phyloP scores from a whole-genome alignment of 2,797 vertebrate genomes.

The Takifugu ocellatus region DNA sequence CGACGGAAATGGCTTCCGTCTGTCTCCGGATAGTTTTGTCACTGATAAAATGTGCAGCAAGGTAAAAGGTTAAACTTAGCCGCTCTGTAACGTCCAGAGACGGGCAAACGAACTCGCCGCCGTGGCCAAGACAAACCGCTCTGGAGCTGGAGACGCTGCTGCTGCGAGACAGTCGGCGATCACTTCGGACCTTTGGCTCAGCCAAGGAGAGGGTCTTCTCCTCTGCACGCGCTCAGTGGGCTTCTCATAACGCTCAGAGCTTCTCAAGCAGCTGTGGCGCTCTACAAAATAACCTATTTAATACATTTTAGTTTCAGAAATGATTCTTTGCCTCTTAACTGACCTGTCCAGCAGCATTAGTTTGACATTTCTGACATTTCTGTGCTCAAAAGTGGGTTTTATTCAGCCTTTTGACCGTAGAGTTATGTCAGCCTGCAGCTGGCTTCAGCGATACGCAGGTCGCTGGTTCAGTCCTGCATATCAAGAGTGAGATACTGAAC shows the following conservation, averaged over 20 bases:
- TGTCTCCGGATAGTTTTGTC: conserved; percentile 55
- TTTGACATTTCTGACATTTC: no score
- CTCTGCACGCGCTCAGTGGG: conserved; percentile 17
- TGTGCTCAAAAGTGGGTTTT: no score
- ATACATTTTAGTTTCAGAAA: no score
- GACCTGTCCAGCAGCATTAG: no score
- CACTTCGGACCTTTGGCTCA: conserved; percentile 20
- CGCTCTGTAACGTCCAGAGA: conserved; percentile 24
- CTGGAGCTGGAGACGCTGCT: conserved; percentile 1
- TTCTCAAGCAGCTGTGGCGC: conserved; percentile 18
- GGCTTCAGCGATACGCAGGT: no score
- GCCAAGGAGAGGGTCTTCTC: conserved; percentile 21
- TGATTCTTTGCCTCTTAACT: no score
- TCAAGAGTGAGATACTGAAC: no score
- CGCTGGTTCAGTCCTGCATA: no score
- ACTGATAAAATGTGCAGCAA: conserved; percentile 45
- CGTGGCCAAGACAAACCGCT: not conserved
- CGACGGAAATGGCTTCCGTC: conserved; percentile 51
- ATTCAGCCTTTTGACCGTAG: no score
- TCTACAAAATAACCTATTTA: no score
- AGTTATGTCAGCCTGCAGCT: no score
- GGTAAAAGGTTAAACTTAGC: conserved; percentile 49
- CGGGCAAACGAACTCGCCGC: conserved; percentile 23
- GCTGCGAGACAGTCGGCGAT: conserved; percentile 24
- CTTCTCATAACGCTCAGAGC: conserved; percentile 13